These are phyloP conservation scores for Caenorhabditis imperialis DNA, from an alignment of 2,888 invertebrate species.

Conservation along the genomic window DNA sequence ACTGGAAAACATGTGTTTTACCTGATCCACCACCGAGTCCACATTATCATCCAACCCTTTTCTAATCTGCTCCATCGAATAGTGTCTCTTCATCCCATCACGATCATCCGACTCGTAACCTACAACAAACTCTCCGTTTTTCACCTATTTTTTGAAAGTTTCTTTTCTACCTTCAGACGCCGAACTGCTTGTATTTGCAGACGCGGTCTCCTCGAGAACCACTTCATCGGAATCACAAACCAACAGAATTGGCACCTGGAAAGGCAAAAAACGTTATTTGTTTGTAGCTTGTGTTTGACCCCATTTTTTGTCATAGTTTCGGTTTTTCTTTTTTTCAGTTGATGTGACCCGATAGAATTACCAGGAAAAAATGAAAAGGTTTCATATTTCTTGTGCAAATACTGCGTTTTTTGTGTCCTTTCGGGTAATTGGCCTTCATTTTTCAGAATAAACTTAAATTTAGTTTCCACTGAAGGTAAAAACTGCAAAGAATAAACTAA, in stretches of 20 bases:
- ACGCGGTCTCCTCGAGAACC: conserved; percentile 50
- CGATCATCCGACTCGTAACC: conserved; percentile 62
- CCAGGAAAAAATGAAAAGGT: conserved; percentile 9
- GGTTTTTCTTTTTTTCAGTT: too few relatives aligned
- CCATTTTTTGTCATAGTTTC: too few relatives aligned
- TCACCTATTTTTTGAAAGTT: too few relatives aligned
- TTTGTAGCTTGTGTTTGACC: too few relatives aligned
- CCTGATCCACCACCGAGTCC: conserved; percentile 33
- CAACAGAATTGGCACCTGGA: conserved; percentile 58
- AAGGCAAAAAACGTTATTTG: too few relatives aligned
- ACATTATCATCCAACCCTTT: conserved; percentile 54
- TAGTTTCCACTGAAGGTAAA: too few relatives aligned
- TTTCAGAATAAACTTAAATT: too few relatives aligned
- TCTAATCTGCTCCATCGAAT: conserved; percentile 64
- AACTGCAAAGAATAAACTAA: background rate
- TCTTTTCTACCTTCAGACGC: conserved; percentile 44
- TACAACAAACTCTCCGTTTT: conserved; percentile 22
- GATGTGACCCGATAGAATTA: too few relatives aligned
- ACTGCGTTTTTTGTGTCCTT: too few relatives aligned
- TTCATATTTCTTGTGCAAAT: conserved; percentile 9
- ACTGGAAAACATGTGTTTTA: too few relatives aligned
- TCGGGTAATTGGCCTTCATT: too few relatives aligned
- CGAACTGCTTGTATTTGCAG: conserved; percentile 41
- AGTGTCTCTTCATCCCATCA: conserved; percentile 56
- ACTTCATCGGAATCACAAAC: conserved; percentile 60